Evolutionary conservation across 1,140 invertebrate genomes (phyloP).

Genomic region (Dryas iulia): DNA sequence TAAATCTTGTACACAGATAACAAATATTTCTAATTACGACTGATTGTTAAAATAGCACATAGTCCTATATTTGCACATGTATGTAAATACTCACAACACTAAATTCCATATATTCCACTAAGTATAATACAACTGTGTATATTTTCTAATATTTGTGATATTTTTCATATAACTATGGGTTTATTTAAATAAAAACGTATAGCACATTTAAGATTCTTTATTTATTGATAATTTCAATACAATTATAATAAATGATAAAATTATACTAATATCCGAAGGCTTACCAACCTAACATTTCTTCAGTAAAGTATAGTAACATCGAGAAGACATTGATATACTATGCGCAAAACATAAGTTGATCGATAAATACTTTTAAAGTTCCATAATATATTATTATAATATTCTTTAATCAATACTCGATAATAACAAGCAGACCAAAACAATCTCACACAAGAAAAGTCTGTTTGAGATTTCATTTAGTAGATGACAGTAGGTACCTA

Average conservation of each 20-base stretch:
- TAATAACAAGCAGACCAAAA: not conserved
- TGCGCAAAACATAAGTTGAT: not conserved
- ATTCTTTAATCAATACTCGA: not conserved
- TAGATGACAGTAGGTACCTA: not conserved
- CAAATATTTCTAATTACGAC: no score
- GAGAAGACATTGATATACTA: not conserved
- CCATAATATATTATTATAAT: not conserved
- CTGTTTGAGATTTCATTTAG: not conserved
- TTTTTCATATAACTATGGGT: not conserved
- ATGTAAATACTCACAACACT: no score
- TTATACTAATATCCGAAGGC: conserved; percentile 5
- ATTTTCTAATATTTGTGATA: not conserved
- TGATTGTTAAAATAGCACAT: no score
- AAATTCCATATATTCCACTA: not conserved
- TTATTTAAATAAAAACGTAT: not conserved
- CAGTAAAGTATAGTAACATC: not conserved
- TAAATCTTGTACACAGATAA: no score
- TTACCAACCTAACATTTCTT: not conserved
- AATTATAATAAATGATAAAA: conserved; percentile 13
- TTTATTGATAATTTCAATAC: conserved; percentile 5
- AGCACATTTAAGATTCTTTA: not conserved
- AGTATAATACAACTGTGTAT: not conserved
- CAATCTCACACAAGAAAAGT: not conserved
- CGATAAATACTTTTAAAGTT: not conserved
- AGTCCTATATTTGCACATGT: no score